Percentiles rank a stretch among this genome's conserved stretches.
Evolutionary conservation across 2,113 vertebrate species (phyloP).

Genomic region (Etheostoma spectabile): DNA sequence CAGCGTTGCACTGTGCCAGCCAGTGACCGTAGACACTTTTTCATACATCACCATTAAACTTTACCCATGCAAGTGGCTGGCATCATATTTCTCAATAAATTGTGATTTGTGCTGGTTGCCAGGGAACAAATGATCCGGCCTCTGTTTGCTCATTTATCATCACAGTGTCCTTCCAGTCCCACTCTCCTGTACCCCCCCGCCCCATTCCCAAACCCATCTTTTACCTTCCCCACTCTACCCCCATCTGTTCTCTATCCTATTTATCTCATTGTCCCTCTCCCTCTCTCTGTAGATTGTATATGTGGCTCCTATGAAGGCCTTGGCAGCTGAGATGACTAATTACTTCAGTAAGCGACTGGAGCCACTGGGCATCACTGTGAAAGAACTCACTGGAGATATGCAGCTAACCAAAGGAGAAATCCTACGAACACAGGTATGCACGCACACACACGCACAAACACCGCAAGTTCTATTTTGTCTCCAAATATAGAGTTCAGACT

Average conservation of each 20-base stretch:
- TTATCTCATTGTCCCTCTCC: slow-evolving; percentile 7
- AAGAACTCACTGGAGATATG: slow-evolving; percentile 98
- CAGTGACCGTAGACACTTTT: slow-evolving; percentile 82
- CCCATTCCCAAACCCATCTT: slow-evolving; percentile 9
- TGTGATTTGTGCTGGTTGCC: slow-evolving; percentile 88
- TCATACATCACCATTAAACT: slow-evolving; percentile 90
- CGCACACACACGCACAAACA: slow-evolving; percentile 18
- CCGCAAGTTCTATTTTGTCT: background rate
- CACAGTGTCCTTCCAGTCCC: slow-evolving; percentile 78
- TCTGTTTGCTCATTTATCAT: slow-evolving; percentile 90
- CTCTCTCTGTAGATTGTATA: slow-evolving; percentile 90
- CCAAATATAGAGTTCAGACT: slow-evolving; percentile 8
- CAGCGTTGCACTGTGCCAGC: too few species aligned
- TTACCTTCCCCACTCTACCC: slow-evolving; percentile 18
- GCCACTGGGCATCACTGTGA: slow-evolving; percentile 92
- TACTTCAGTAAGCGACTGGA: slow-evolving; percentile 98
- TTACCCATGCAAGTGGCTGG: slow-evolving; percentile 80
- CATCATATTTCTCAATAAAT: slow-evolving; percentile 90
- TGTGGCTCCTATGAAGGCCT: slow-evolving; percentile 98
- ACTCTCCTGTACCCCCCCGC: background rate
- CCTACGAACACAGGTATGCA: slow-evolving; percentile 93
- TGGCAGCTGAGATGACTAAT: slow-evolving; percentile 99
- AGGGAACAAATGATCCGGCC: slow-evolving; percentile 85
- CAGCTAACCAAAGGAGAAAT: slow-evolving; percentile 98
- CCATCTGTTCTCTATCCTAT: slow-evolving; percentile 2